These are phyloP conservation scores for Australoheros facetus DNA, from an alignment of 2,797 vertebrate genomes.

Conservation along the genomic window DNA sequence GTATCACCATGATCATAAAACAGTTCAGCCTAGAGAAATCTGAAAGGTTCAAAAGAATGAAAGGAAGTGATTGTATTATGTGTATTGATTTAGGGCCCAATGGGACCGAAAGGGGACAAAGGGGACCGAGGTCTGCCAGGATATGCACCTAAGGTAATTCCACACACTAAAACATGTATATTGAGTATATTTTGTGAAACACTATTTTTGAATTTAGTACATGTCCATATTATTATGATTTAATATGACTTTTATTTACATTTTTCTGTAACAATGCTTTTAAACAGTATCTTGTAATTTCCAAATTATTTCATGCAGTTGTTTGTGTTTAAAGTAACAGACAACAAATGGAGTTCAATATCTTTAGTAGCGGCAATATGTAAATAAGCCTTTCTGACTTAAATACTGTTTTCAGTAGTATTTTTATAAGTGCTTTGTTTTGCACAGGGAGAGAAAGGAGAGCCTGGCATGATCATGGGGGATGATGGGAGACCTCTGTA, in stretches of 20 bases:
- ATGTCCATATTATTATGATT: not conserved
- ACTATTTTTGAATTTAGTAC: not conserved
- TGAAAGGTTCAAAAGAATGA: not conserved
- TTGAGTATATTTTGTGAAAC: not conserved
- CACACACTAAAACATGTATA: not conserved
- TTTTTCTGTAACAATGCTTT: too few species aligned
- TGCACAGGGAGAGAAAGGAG: conserved; percentile 90
- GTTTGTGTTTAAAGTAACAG: not conserved
- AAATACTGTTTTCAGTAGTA: not conserved
- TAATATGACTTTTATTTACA: not conserved
- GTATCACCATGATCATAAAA: conserved; percentile 32
- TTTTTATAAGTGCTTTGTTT: not conserved
- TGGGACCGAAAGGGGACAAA: conserved; percentile 85
- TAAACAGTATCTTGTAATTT: not conserved
- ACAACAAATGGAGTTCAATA: not conserved
- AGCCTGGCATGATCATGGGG: conserved; percentile 81
- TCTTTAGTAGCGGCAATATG: not conserved
- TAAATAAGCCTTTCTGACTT: not conserved
- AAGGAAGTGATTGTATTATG: not conserved
- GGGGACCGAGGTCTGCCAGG: conserved; percentile 83
- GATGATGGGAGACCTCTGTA: conserved; percentile 74
- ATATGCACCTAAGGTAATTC: conserved; percentile 82
- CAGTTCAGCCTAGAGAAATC: not conserved
- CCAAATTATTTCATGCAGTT: not conserved
- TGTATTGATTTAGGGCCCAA: conserved; percentile 79